A percentile compares a stretch with the other conserved stretches of the same genome.
Evolutionary conservation across 2,888 invertebrate genomes (phyloP).

Genomic region (Pherbina coryleti): DNA sequence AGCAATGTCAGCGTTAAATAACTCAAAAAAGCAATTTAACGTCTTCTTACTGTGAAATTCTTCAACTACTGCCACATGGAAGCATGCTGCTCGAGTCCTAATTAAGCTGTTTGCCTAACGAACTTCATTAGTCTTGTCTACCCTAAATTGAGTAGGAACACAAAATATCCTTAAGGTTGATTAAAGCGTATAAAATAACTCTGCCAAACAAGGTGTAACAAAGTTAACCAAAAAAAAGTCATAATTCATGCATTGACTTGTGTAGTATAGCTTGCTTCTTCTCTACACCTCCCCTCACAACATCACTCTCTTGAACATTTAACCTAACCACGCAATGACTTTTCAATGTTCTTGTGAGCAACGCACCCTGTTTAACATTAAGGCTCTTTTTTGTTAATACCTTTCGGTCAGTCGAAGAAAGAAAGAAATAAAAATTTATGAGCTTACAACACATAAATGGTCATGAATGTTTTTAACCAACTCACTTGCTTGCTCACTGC

Average conservation of each 20-base stretch:
- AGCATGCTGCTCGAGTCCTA: not conserved
- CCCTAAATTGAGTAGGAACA: not conserved
- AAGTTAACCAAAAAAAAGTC: constrained; percentile 1
- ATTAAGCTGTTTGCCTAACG: not conserved
- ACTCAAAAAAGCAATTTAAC: no score
- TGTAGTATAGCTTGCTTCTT: not conserved
- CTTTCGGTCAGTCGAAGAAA: not conserved
- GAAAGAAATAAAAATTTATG: constrained; percentile 7
- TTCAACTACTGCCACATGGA: no score
- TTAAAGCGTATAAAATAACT: not conserved
- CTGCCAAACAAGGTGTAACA: not conserved
- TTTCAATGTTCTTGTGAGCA: not conserved
- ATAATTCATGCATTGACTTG: constrained; percentile 20
- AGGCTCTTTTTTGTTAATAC: constrained; percentile 8
- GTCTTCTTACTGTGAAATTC: no score
- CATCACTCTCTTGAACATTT: not conserved
- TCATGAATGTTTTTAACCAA: not conserved
- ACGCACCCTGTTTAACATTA: not conserved
- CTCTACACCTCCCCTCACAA: not conserved
- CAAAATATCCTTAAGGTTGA: not conserved
- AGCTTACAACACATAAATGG: not conserved
- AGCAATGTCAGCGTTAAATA: no score
- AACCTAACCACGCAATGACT: not conserved
- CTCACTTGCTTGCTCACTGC: not conserved
- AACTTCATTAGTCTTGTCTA: not conserved